Percentiles rank a stretch among this genome's conserved stretches.
Conservation (phyloP, 2,797 vertebrate species). For the Sebastes reedi region DNA sequence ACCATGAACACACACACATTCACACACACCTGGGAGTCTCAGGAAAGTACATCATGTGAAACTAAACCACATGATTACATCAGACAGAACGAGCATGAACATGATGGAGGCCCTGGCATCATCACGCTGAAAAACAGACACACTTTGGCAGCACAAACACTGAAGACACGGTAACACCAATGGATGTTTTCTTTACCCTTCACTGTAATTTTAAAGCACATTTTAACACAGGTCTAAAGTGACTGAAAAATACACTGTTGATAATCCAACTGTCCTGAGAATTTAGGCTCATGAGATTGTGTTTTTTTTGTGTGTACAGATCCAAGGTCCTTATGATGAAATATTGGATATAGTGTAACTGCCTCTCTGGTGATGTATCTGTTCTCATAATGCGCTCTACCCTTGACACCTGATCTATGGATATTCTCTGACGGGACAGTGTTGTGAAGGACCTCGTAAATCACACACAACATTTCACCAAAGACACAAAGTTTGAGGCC, state of each 20-base stretch:
- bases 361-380: constrained; percentile 9
- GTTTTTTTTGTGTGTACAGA: neutral
- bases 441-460: constrained; percentile 39
- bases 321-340: constrained; percentile 30
- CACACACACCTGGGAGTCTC: constrained; percentile 12
- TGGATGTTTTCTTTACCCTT: neutral
- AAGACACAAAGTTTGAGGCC: constrained; percentile 28
- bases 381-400: constrained; percentile 31
- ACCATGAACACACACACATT: neutral
- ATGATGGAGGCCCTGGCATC: neutral
- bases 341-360: neutral
- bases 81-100: neutral
- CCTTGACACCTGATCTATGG: constrained; percentile 52
- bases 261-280: constrained; percentile 5
- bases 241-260: neutral
- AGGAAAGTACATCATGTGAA: constrained; percentile 18
- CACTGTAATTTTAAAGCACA: neutral
- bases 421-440: constrained; percentile 26
- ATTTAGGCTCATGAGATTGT: constrained; percentile 6
- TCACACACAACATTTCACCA: constrained; percentile 34
- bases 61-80: constrained; percentile 33
- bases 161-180: neutral
- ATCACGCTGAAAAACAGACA: neutral
- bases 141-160: neutral
- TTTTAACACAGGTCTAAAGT: neutral